Base-by-base conservation (phyloP, 2,113 vertebrate genomes). In the Amblyornis subalaris region DNA sequence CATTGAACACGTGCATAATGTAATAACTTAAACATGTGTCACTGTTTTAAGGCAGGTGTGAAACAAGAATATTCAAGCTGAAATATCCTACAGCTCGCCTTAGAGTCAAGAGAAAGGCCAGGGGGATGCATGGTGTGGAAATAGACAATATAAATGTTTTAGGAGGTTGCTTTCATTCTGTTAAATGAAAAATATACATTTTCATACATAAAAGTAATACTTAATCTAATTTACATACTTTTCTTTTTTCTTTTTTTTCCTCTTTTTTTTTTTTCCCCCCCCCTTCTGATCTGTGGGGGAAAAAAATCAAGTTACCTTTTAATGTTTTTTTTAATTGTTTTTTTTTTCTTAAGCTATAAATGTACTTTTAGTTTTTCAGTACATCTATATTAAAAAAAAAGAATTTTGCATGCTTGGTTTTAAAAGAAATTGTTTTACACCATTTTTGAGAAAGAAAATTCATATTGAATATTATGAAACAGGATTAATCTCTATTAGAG, bases 1-100 rank as follows among this genome's bases (percentile, higher is more conserved):
- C 82, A 19, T 51, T 12, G 81, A 85, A 77, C 87, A 78, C 0
- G 7, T 93, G 86, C 31, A 10, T 64, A 48, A 26, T 89, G 31
- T 87, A 96, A 87, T 90, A 94, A 79, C 72, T 92, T 93, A 44
- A 94, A 81, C 73, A 51, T 31, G 35, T 91, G 62, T 67, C 22
- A 33, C 48, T 71, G 50, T 25, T 83, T 35, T 62, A 70, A 91
- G 71, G 78, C 85, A 91, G 82, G 89, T 93, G 89, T 83, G 85
- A 93, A 96, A 77, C 8, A 33, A 67, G 67, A 60, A 36, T 76
- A 40, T 80, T 88, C 51, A 55, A 54, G 54, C 28, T 79, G 47
- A 62, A 94, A 72, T 62, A 25, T 79, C 71, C 51, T 88, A 7
- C 50, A 48, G 60, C 47, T 22, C 20, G 40, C 45, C 87, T 65